Percentiles rank a stretch among this genome's conserved stretches.
These are phyloP conservation scores for Pitangus sulphuratus DNA, from an alignment of 2,797 vertebrate species.

Conservation along the genomic window DNA sequence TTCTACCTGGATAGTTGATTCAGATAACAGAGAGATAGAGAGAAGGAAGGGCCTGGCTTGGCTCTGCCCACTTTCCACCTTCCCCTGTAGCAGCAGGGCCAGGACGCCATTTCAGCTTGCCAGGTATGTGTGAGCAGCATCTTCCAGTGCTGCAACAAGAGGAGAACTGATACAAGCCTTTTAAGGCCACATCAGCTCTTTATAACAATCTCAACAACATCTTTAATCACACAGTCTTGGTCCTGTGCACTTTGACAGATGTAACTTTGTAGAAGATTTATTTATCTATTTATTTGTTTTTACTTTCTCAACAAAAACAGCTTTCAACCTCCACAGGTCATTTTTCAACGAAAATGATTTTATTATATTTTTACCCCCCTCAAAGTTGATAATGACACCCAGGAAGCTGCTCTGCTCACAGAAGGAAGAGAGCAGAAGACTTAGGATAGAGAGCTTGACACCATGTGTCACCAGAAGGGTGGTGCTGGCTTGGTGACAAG, in stretches of 20 bases:
- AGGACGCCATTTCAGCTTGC: background rate
- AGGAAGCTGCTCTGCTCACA: background rate
- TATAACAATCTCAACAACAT: background rate
- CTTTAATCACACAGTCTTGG: background rate
- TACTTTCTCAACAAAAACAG: background rate
- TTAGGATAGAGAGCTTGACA: background rate
- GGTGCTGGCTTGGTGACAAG: background rate
- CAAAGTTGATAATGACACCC: background rate
- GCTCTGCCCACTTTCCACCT: background rate
- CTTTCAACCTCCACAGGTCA: background rate
- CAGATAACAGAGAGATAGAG: background rate
- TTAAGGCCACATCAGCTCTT: background rate
- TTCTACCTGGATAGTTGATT: conserved; percentile 49
- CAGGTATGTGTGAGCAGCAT: background rate
- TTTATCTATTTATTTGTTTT: background rate
- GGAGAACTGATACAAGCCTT: background rate
- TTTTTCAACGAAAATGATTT: background rate
- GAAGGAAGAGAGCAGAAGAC: background rate
- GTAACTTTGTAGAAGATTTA: background rate
- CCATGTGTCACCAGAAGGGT: accelerated
- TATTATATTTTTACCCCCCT: accelerated
- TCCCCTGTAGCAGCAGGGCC: background rate
- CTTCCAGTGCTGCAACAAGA: background rate
- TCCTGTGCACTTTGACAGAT: background rate
- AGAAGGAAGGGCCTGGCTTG: background rate